phyloP scores from a whole-genome alignment of 35 echinoderm and acorn worm genomes.

The Lytechinus variegatus region DNA sequence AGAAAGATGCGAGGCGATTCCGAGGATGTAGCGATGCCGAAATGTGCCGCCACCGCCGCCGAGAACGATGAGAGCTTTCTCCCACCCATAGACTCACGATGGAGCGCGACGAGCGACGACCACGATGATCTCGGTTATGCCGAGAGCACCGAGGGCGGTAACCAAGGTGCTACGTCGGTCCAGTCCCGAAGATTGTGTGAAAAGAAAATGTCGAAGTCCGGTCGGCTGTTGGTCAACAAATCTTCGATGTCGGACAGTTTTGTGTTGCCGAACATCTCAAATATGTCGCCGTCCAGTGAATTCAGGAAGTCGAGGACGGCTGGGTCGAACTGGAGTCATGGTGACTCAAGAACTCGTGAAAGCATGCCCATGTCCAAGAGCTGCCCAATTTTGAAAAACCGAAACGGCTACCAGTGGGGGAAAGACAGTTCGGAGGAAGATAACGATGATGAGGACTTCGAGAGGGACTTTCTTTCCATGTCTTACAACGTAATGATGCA shows the following conservation, averaged over 20 bases:
- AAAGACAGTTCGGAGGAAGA: constrained; percentile 30
- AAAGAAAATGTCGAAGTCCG: constrained; percentile 35
- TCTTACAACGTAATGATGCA: constrained; percentile 9
- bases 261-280: constrained; percentile 49
- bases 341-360: neutral
- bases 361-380: constrained; percentile 58
- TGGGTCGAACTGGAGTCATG: constrained; percentile 41
- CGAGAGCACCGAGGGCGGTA: neutral
- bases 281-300: neutral
- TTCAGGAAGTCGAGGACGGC: constrained; percentile 55
- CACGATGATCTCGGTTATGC: neutral
- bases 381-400: constrained; percentile 51
- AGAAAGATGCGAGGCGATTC: constrained; percentile 30
- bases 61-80: constrained; percentile 34
- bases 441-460: constrained; percentile 44
- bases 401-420: constrained; percentile 14
- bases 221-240: constrained; percentile 47
- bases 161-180: neutral
- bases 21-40: neutral
- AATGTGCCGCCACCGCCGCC: neutral
- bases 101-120: constrained; percentile 21
- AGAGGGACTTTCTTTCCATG: constrained; percentile 42
- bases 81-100: constrained; percentile 30
- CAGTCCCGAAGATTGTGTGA: constrained; percentile 20
- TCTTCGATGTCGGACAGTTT: constrained; percentile 69